Evolutionary conservation across 2,797 vertebrate species (phyloP).

Genomic region (Falco cherrug): DNA sequence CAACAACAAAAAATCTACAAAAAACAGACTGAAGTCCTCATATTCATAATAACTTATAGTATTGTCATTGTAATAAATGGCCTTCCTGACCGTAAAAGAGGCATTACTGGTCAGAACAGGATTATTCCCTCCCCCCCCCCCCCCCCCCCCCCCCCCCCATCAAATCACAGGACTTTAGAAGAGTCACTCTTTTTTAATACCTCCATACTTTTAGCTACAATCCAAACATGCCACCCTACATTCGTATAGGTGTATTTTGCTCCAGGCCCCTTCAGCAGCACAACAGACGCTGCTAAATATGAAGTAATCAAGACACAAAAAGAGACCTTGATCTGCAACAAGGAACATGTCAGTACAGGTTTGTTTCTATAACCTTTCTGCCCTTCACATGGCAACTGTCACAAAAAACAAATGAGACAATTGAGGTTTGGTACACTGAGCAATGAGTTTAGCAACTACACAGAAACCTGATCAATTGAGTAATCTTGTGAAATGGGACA

Average conservation of each 20-base stretch:
- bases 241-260: rapidly evolving
- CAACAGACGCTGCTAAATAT: background rate
- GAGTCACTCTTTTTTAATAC: background rate
- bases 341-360: background rate
- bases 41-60: background rate
- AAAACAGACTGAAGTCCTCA: background rate
- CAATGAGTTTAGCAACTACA: background rate
- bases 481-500: background rate
- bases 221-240: background rate
- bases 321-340: background rate
- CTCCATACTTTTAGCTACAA: background rate
- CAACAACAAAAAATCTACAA: background rate
- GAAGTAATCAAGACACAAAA: background rate
- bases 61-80: background rate
- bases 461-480: background rate
- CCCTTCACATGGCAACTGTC: background rate
- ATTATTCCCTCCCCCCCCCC: no score
- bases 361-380: background rate
- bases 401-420: background rate
- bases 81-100: background rate
- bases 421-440: background rate
- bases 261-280: background rate
- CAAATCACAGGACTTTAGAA: background rate
- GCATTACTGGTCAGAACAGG: background rate
- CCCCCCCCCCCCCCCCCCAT: background rate